Percentiles rank a stretch among this genome's conserved stretches.
These are phyloP conservation scores for Scaptomyza graminum DNA, from an alignment of 1,140 invertebrate genomes.

Conservation along the genomic window DNA sequence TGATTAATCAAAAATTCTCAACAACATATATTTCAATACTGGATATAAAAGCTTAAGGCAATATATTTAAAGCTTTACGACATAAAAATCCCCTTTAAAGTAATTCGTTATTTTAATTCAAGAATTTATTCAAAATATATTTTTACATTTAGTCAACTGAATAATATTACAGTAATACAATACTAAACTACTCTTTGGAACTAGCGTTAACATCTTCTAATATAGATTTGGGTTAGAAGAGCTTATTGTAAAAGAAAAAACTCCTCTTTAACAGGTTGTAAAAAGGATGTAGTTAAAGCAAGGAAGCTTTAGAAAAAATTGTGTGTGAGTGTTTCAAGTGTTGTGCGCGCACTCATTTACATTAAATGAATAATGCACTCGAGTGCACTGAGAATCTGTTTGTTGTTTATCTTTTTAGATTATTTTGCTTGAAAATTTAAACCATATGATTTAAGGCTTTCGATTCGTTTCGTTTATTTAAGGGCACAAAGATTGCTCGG, in stretches of 20 bases:
- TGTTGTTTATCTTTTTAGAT: slow-evolving; percentile 19
- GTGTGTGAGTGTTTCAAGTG: slow-evolving; percentile 13
- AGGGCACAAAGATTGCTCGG: neutral
- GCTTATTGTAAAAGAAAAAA: neutral
- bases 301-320: slow-evolving; percentile 25
- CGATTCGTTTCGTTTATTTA: neutral
- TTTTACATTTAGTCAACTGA: too few species aligned
- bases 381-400: slow-evolving; percentile 40
- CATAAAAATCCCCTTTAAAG: too few species aligned
- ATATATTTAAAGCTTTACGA: too few species aligned
- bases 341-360: slow-evolving; percentile 52
- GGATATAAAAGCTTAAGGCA: too few species aligned
- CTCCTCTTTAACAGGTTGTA: too few species aligned
- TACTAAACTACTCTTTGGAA: neutral
- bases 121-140: too few species aligned
- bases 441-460: neutral
- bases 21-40: too few species aligned
- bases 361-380: slow-evolving; percentile 79
- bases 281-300: neutral
- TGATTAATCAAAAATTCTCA: too few species aligned
- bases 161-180: too few species aligned
- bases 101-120: too few species aligned
- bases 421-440: slow-evolving; percentile 1
- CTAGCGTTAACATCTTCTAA: neutral
- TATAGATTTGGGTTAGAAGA: neutral